phyloP scores from a whole-genome alignment of 2,888 invertebrate genomes.

The Himalopsyche anomala region DNA sequence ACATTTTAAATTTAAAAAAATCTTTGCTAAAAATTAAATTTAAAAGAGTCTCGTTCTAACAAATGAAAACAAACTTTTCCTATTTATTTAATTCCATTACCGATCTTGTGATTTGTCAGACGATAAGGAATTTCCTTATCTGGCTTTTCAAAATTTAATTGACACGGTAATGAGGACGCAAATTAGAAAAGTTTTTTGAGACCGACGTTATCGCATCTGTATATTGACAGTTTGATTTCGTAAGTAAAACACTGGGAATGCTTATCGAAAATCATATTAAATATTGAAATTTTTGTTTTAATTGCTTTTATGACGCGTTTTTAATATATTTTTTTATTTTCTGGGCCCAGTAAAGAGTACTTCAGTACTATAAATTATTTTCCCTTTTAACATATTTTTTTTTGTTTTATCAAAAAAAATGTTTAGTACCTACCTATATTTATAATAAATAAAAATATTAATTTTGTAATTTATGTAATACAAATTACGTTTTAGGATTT shows the following conservation, averaged over 20 bases:
- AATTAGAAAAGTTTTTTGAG: constrained; percentile 64
- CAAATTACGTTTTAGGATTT: too few relatives aligned
- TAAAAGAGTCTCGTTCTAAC: constrained; percentile 52
- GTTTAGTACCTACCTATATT: too few relatives aligned
- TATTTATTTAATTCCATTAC: constrained; percentile 64
- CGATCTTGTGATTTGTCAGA: constrained; percentile 57
- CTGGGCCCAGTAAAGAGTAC: too few relatives aligned
- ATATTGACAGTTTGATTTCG: constrained; percentile 64
- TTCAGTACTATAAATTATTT: too few relatives aligned
- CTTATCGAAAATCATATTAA: background rate
- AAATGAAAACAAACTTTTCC: constrained; percentile 63
- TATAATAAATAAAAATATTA: too few relatives aligned
- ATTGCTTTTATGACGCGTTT: too few relatives aligned
- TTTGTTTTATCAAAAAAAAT: too few relatives aligned
- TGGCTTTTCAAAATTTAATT: constrained; percentile 63
- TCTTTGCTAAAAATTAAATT: constrained; percentile 49
- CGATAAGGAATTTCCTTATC: constrained; percentile 57
- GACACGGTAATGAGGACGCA: constrained; percentile 65
- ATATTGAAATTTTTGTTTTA: background rate
- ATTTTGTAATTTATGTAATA: too few relatives aligned
- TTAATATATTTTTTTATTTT: too few relatives aligned
- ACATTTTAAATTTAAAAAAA: constrained; percentile 50
- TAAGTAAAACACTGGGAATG: constrained; percentile 55
- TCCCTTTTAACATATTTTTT: too few relatives aligned
- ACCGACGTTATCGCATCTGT: constrained; percentile 59